These are phyloP conservation scores for Crypturellus tataupa DNA, from an alignment of 2,797 vertebrate genomes.

Conservation along the genomic window DNA sequence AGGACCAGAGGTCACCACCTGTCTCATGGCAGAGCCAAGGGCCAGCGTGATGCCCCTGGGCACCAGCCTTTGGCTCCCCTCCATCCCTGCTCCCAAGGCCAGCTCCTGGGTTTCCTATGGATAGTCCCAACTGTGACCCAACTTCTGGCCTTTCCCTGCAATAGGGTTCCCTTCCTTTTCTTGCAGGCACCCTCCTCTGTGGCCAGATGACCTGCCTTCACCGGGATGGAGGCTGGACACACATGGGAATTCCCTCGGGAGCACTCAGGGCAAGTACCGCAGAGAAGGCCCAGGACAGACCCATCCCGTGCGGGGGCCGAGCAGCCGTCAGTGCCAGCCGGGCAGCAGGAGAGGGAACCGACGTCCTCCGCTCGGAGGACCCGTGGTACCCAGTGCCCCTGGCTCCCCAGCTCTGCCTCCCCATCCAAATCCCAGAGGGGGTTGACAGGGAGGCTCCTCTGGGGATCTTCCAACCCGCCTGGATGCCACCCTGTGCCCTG, in stretches of 20 bases:
- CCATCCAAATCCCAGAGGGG: neutral
- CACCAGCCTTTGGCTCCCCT: neutral
- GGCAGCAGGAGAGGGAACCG: neutral
- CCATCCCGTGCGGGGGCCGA: neutral
- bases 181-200: neutral
- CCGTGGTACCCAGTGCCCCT: neutral
- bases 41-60: fast-evolving
- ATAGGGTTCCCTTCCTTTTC: neutral
- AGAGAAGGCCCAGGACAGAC: too few relatives aligned
- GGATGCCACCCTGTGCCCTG: too few relatives aligned
- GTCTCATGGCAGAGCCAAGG: neutral
- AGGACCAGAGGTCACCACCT: fast-evolving
- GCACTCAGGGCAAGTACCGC: fast-evolving
- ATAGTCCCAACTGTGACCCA: fast-evolving
- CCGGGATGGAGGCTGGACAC: neutral
- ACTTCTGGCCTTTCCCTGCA: neutral
- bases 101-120: neutral
- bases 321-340: neutral
- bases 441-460: fast-evolving
- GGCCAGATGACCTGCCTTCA: neutral
- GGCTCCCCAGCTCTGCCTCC: neutral
- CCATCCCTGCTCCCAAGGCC: neutral
- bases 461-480: too few relatives aligned
- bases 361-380: fast-evolving
- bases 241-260: too few relatives aligned